phyloP scores from a whole-genome alignment of 1,140 invertebrate species.

The Microplitis mediator region DNA sequence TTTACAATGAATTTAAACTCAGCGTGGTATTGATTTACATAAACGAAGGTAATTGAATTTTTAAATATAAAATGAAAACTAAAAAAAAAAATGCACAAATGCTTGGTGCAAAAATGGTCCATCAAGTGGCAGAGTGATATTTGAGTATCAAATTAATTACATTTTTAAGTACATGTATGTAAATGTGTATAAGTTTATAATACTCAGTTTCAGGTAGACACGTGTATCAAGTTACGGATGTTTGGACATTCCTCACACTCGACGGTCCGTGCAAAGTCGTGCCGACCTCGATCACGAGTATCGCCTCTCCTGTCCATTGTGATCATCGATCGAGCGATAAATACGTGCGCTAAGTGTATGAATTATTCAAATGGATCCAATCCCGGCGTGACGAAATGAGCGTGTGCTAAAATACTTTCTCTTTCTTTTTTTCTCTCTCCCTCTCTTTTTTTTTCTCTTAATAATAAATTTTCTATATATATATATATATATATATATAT shows the following conservation, averaged over 20 bases:
- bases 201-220: constrained; percentile 12
- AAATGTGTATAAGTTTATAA: constrained; percentile 2
- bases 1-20: too few relatives aligned
- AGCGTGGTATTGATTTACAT: too few relatives aligned
- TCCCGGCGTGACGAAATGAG: constrained; percentile 12
- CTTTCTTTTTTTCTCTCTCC: background rate
- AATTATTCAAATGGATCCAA: constrained; percentile 25
- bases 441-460: background rate
- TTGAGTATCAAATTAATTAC: too few relatives aligned
- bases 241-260: constrained; percentile 34
- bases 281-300: constrained; percentile 23
- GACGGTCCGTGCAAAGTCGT: constrained; percentile 25
- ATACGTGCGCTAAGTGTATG: constrained; percentile 23
- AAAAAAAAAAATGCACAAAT: too few relatives aligned
- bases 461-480: background rate
- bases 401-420: background rate
- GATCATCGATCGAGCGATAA: constrained; percentile 26
- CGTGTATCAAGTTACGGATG: constrained; percentile 34
- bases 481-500: background rate
- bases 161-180: background rate
- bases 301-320: constrained; percentile 14
- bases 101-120: too few relatives aligned
- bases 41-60: too few relatives aligned
- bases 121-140: too few relatives aligned
- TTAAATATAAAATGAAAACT: too few relatives aligned